A percentile compares a stretch with the other conserved stretches of the same genome.
phyloP scores from a whole-genome alignment of 2,888 invertebrate genomes.

The Onchidella celtica region DNA sequence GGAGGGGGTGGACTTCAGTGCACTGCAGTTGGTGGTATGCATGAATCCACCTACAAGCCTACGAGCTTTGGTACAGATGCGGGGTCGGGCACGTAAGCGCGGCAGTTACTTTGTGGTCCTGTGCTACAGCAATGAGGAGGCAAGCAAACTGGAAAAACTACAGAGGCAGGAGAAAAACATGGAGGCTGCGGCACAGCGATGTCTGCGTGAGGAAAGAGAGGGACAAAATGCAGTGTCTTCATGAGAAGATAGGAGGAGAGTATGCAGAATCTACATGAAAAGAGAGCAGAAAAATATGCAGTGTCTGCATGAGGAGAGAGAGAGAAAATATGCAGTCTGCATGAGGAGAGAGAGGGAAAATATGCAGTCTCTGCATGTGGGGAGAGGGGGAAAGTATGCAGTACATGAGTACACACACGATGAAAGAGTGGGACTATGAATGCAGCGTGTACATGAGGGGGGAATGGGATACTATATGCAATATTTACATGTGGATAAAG shows the following conservation, averaged over 20 bases:
- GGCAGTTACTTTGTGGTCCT: slow-evolving; percentile 73
- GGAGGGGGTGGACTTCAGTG: slow-evolving; percentile 76
- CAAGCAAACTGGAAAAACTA: slow-evolving; percentile 62
- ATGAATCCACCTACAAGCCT: slow-evolving; percentile 74
- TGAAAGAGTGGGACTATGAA: no score
- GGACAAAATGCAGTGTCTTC: neutral
- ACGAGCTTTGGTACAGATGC: slow-evolving; percentile 75
- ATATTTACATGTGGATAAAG: no score
- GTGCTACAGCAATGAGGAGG: slow-evolving; percentile 66
- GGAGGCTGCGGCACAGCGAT: slow-evolving; percentile 63
- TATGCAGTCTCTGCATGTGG: no score
- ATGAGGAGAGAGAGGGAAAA: no score
- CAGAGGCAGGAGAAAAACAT: slow-evolving; percentile 68
- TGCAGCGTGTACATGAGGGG: no score
- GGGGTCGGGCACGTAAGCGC: slow-evolving; percentile 73
- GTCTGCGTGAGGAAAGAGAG: slow-evolving; percentile 50
- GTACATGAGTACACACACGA: no score
- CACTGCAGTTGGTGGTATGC: slow-evolving; percentile 73
- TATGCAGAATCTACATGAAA: no score
- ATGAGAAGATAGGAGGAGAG: neutral
- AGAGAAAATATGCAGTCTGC: no score
- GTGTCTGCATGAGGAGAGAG: no score
- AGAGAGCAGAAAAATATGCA: no score
- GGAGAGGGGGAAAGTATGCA: no score
- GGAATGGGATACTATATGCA: no score